Evolutionary conservation across 53 echinoderm and acorn worm species (phyloP).

Genomic region (Henricia sp.): DNA sequence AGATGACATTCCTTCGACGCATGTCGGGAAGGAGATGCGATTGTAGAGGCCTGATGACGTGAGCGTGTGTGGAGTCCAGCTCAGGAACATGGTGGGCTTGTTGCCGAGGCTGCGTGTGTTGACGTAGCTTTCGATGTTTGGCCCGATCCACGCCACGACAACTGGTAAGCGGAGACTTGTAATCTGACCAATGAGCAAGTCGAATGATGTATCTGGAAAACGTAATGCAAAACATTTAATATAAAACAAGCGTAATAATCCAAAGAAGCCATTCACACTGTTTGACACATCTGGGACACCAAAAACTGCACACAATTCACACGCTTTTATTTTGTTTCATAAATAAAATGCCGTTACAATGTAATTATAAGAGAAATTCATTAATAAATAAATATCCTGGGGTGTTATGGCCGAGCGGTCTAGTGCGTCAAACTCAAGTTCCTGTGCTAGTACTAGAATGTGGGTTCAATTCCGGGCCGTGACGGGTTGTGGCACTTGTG

Average conservation of each 20-base stretch:
- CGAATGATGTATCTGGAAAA: conserved; percentile 72
- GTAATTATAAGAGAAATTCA: too few species aligned
- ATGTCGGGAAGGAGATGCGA: conserved; percentile 88
- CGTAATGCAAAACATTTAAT: not conserved
- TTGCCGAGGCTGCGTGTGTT: conserved; percentile 41
- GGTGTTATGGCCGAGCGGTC: too few species aligned
- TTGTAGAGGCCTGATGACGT: conserved; percentile 63
- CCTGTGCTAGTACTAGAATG: too few species aligned
- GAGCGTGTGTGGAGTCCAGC: conserved; percentile 75
- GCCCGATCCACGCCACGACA: conserved; percentile 89
- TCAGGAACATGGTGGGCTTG: conserved; percentile 78
- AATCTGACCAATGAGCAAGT: conserved; percentile 81
- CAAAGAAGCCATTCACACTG: too few species aligned
- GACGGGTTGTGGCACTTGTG: too few species aligned
- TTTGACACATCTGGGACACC: too few species aligned
- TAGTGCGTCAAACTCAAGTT: too few species aligned
- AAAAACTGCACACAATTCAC: too few species aligned
- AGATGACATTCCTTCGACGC: conserved; percentile 38
- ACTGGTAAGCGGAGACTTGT: conserved; percentile 69
- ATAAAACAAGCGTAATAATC: not conserved
- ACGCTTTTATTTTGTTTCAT: too few species aligned
- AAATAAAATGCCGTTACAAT: too few species aligned
- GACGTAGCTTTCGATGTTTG: conserved; percentile 68
- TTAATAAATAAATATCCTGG: too few species aligned
- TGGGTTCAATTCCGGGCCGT: too few species aligned